phyloP scores from a whole-genome alignment of 2,888 invertebrate genomes.

The Agrilus mali region DNA sequence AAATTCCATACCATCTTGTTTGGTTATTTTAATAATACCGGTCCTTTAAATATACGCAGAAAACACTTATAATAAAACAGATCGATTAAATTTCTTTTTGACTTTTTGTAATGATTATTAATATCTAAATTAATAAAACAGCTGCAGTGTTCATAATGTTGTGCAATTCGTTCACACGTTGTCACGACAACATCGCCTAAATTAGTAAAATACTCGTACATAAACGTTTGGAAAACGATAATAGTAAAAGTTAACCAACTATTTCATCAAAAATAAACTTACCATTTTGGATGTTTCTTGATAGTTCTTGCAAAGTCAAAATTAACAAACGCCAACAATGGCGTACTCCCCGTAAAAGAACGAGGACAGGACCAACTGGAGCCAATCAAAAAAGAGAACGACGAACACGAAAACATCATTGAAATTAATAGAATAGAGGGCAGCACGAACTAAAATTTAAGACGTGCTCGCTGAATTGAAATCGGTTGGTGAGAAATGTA shows the following conservation, averaged over 20 bases:
- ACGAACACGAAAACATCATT: no score
- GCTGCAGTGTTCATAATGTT: constrained; percentile 27
- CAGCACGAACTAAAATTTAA: constrained; percentile 4
- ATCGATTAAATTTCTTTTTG: no score
- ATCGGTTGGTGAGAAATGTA: no score
- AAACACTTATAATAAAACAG: no score
- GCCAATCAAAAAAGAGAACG: no score
- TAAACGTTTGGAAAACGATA: not conserved
- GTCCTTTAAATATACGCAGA: no score
- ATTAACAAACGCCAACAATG: constrained; percentile 77
- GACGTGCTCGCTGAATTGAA: no score
- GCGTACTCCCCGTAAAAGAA: constrained; percentile 73
- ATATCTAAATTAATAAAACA: not conserved
- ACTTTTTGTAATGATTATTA: no score
- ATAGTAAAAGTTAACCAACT: constrained; percentile 1
- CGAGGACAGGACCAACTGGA: constrained; percentile 5
- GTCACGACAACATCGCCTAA: not conserved
- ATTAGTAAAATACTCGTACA: constrained; percentile 4
- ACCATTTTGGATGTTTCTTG: constrained; percentile 76
- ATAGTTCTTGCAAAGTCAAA: constrained; percentile 58
- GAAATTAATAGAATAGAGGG: constrained; percentile 1
- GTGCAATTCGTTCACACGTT: constrained; percentile 25
- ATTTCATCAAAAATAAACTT: constrained; percentile 31
- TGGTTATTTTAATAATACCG: no score
- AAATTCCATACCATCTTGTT: no score